Conservation (phyloP, 2,888 invertebrate genomes). For the Leptogaster cylindrica region DNA sequence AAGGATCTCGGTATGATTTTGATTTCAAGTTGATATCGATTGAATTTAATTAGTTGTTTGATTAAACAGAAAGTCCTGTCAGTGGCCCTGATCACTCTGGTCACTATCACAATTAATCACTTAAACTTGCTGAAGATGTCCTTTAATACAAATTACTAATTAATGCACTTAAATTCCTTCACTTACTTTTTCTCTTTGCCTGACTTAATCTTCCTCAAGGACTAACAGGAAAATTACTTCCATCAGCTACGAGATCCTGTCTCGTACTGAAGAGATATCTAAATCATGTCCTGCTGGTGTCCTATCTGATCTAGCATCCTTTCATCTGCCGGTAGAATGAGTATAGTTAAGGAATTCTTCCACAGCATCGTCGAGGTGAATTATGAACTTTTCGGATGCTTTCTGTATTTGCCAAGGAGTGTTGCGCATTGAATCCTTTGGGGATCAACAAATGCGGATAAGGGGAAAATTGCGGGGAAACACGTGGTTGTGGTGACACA, state of each 20-base stretch:
- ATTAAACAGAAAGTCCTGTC: too few species aligned
- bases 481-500: too few species aligned
- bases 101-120: slow-evolving; percentile 8
- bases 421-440: not conserved
- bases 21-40: slow-evolving; percentile 36
- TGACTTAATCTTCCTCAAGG: slow-evolving; percentile 16
- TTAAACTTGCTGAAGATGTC: not conserved
- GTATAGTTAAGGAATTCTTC: not conserved
- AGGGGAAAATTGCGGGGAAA: slow-evolving; percentile 10
- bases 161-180: not conserved
- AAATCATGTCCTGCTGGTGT: slow-evolving; percentile 51
- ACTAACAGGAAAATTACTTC: slow-evolving; percentile 56
- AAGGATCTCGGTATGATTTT: slow-evolving; percentile 41
- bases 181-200: slow-evolving; percentile 35
- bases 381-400: not conserved
- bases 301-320: slow-evolving; percentile 50
- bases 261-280: slow-evolving; percentile 60
- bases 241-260: slow-evolving; percentile 63
- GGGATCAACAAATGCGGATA: slow-evolving; percentile 8
- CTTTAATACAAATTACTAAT: not conserved
- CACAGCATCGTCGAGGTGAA: slow-evolving; percentile 1
- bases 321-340: slow-evolving; percentile 24
- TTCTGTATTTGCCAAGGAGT: slow-evolving; percentile 1
- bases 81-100: not conserved
- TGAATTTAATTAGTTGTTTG: not conserved